Conservation (phyloP, 2,797 vertebrate genomes). For the Heliangelus exortis region DNA sequence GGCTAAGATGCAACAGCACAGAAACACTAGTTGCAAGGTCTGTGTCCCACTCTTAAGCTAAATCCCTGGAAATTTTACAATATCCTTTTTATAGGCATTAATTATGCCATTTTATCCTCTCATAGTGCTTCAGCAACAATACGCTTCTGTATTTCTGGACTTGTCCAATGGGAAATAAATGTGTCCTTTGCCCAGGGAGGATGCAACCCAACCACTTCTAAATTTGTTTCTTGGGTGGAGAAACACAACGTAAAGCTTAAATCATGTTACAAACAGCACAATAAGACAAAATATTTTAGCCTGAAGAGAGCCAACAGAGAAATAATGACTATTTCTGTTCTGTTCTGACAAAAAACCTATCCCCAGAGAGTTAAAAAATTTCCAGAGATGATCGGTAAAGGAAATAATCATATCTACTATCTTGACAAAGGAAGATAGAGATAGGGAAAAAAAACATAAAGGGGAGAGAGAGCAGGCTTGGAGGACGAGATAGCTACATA, state of each 20-base stretch:
- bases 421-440: not conserved
- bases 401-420: not conserved
- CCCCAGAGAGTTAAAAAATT: not conserved
- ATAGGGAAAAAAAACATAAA: not conserved
- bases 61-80: not conserved
- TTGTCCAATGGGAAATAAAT: not conserved
- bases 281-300: not conserved
- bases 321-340: not conserved
- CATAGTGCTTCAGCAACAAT: not conserved
- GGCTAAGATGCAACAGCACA: not conserved
- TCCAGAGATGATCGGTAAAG: not conserved
- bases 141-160: not conserved
- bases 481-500: not conserved
- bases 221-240: not conserved
- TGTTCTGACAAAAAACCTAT: not conserved
- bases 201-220: not conserved
- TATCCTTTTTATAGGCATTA: not conserved
- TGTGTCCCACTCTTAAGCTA: not conserved
- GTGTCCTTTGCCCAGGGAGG: not conserved
- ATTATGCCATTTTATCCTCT: not conserved
- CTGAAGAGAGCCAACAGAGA: not conserved
- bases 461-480: not conserved
- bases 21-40: not conserved
- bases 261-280: not conserved
- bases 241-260: not conserved